Evolutionary conservation across 2,888 invertebrate genomes (phyloP), one percentile per base, ranked within the genome.

Genomic region (Drosophila monieri): DNA sequence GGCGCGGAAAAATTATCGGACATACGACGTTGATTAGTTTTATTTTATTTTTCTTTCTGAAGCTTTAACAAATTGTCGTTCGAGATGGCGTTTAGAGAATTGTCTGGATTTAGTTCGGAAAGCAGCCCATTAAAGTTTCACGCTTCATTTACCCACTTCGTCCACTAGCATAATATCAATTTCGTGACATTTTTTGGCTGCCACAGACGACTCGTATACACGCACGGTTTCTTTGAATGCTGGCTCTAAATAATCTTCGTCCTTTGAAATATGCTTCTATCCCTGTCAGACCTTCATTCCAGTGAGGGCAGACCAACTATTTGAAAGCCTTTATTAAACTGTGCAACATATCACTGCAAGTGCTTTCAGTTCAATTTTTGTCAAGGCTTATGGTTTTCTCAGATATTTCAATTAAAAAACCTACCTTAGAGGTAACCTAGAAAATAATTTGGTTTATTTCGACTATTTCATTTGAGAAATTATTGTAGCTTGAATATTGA

Each of bases 11-110:
- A 85, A 85, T 84, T 77, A 83, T 78, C 74, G 73, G 78, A 73
- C 76, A 78, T 79, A 78, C 78, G 84, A 85, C 84, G 80, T 85
- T 85, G 84, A 85, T 85, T 85, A 85, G 84, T 85, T 85, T 85
- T 83, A 35, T 35, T 35, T 6, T n/a, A 27, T 35, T n/a, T n/a
- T n/a, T 35, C 6, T n/a, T n/a, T 84, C 72, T 79, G 72, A 85
- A 85, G 85, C 85, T 83, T 76, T 76, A 77, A 83, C 79, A 80
- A 59, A 78, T 72, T 69, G 74, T 27, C 77, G 59, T 54, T 65
- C 49, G 43, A 62, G 68, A 52, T 53, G 56, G 73, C 83, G 85
- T 80, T 83, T 79, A 80, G 76, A 51, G 18, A 48, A 43, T 43
- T 49, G 44, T 18, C 51, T 44, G 21, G 60, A 4, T 14, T 27